phyloP scores from a whole-genome alignment of 2,888 invertebrate genomes.

The Drosophila atripex region DNA sequence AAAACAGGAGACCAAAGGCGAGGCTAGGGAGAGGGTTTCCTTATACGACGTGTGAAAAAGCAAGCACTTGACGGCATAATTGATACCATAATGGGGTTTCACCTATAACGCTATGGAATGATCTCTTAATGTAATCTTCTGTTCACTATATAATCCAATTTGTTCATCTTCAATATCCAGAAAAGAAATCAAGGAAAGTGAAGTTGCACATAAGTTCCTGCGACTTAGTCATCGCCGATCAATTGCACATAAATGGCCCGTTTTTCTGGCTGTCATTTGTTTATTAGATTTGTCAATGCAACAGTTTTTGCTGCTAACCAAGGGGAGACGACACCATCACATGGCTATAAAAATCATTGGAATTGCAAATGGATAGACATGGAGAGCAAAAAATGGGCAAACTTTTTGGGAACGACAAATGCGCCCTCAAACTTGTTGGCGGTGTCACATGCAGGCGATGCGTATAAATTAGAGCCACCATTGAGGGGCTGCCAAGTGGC shows the following conservation, averaged over 20 bases:
- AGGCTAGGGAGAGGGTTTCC: conserved; percentile 18
- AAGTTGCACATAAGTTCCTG: conserved; percentile 23
- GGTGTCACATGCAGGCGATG: conserved; percentile 80
- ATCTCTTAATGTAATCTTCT: not conserved
- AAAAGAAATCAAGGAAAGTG: not conserved
- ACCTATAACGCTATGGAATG: not conserved
- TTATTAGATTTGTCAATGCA: conserved; percentile 78
- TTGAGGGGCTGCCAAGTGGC: conserved; percentile 31
- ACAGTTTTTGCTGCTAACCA: conserved; percentile 45
- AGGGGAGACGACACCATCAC: conserved; percentile 20
- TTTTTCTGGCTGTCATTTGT: conserved; percentile 57
- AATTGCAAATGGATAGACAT: conserved; percentile 69
- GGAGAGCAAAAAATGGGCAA: conserved; percentile 35
- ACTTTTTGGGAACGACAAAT: conserved; percentile 66
- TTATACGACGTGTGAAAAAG: conserved; percentile 1
- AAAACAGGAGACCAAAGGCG: conserved; percentile 21
- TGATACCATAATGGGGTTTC: conserved; percentile 1
- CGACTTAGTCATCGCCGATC: conserved; percentile 30
- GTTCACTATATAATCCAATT: too few relatives aligned
- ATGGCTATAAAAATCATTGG: conserved; percentile 63
- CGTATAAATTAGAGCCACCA: conserved; percentile 76
- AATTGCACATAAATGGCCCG: conserved; percentile 52
- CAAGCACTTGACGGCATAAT: not conserved
- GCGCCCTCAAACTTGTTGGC: conserved; percentile 68
- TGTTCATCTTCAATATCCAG: not conserved